Evolutionary conservation across 92 coral and sea anemone genomes (phyloP).

Genomic region (Siderastrea radians): DNA sequence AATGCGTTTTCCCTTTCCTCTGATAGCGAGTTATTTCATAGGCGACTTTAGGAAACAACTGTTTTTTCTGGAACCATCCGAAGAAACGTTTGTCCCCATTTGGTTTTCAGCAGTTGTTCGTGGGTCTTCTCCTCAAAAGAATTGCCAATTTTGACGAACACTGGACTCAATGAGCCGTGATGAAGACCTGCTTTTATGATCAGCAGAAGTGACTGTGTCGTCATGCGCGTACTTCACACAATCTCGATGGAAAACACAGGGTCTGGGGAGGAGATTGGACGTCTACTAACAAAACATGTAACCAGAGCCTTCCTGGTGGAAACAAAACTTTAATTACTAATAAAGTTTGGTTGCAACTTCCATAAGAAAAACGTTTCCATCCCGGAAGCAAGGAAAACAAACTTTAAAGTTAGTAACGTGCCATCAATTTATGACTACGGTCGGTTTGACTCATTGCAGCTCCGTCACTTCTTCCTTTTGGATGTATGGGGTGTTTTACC

Average conservation of each 20-base stretch:
- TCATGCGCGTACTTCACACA: background rate
- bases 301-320: background rate
- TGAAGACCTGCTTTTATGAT: constrained; percentile 15
- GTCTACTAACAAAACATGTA: too few species aligned
- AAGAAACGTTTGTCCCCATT: background rate
- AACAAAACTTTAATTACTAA: too few species aligned
- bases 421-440: too few species aligned
- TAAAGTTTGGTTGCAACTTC: too few species aligned
- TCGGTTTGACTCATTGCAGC: too few species aligned
- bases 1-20: background rate
- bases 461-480: too few species aligned
- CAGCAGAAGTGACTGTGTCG: constrained; percentile 9
- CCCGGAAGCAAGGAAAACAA: too few species aligned
- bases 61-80: background rate
- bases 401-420: too few species aligned
- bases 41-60: background rate
- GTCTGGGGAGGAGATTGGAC: too few species aligned
- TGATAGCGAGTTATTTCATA: background rate
- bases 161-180: constrained; percentile 11
- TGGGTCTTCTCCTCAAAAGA: background rate
- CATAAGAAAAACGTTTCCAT: too few species aligned
- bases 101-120: background rate
- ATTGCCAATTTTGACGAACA: background rate
- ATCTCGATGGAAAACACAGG: background rate
- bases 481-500: too few species aligned